A percentile compares a stretch with the other conserved stretches of the same genome.
These are phyloP conservation scores for Riparia riparia DNA, from an alignment of 2,113 vertebrate genomes.

Conservation along the genomic window DNA sequence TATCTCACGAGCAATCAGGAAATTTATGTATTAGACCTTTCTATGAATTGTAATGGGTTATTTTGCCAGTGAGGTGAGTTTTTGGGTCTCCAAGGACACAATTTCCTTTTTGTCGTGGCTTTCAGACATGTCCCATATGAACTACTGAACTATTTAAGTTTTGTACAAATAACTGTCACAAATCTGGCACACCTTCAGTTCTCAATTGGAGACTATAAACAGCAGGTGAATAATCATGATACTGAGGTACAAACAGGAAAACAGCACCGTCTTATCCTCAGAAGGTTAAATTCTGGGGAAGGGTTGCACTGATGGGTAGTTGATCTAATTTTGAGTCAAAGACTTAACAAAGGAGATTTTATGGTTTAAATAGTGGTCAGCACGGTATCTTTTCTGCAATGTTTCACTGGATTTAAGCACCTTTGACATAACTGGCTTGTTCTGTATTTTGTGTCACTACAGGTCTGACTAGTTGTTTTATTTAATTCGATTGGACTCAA, in stretches of 20 bases:
- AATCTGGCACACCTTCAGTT: background rate
- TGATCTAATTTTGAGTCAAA: background rate
- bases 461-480: constrained; percentile 18
- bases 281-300: background rate
- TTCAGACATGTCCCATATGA: background rate
- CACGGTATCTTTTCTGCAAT: background rate
- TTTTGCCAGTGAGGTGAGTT: background rate
- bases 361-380: background rate
- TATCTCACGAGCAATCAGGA: background rate
- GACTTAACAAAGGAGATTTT: background rate
- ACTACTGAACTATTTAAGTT: background rate
- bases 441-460: background rate
- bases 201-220: background rate
- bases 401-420: background rate
- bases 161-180: background rate
- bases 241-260: background rate
- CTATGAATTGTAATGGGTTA: background rate
- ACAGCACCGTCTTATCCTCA: background rate
- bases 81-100: background rate
- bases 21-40: background rate
- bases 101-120: background rate
- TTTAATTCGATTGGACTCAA: constrained; percentile 11
- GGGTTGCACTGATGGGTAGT: background rate
- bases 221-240: background rate
- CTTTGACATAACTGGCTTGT: background rate